Evolutionary conservation across 1,140 invertebrate genomes (phyloP).

Genomic region (Dinoponera quadriceps): DNA sequence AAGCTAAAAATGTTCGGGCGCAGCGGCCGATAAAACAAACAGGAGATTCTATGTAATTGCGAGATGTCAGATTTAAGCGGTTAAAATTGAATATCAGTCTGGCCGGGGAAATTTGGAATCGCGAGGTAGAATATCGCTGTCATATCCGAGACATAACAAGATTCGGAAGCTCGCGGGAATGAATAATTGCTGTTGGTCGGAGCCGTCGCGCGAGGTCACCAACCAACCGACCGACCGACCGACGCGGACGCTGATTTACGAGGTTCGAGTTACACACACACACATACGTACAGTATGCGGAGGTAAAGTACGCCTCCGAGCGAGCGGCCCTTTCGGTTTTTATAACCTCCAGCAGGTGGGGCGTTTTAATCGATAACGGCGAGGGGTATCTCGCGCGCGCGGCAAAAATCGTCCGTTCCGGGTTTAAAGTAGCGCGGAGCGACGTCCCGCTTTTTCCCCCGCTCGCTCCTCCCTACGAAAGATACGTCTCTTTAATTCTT

Average conservation of each 20-base stretch:
- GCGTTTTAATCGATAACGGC: constrained; percentile 61
- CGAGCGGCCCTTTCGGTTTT: constrained; percentile 59
- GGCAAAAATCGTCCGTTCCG: constrained; percentile 48
- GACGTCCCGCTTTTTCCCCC: constrained; percentile 33
- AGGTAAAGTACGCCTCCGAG: constrained; percentile 42
- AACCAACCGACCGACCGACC: constrained; percentile 24
- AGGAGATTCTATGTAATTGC: constrained; percentile 22
- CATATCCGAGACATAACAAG: constrained; percentile 59
- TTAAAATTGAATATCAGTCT: constrained; percentile 57
- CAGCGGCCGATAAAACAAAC: constrained; percentile 17
- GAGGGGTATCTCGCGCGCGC: constrained; percentile 21
- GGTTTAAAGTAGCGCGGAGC: constrained; percentile 52
- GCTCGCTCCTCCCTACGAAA: neutral
- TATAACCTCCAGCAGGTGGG: constrained; percentile 60
- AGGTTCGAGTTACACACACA: constrained; percentile 24
- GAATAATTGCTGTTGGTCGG: constrained; percentile 57
- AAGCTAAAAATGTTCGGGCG: no score
- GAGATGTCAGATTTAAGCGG: constrained; percentile 48
- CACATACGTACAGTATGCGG: neutral
- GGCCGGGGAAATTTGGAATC: constrained; percentile 15
- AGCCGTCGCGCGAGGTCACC: constrained; percentile 59
- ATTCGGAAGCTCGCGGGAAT: constrained; percentile 59
- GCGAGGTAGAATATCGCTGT: constrained; percentile 57
- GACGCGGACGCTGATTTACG: constrained; percentile 49
- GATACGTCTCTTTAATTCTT: constrained; percentile 42